Base-by-base conservation (phyloP, 2,888 invertebrate species). In the Rhyacophila evoluta region DNA sequence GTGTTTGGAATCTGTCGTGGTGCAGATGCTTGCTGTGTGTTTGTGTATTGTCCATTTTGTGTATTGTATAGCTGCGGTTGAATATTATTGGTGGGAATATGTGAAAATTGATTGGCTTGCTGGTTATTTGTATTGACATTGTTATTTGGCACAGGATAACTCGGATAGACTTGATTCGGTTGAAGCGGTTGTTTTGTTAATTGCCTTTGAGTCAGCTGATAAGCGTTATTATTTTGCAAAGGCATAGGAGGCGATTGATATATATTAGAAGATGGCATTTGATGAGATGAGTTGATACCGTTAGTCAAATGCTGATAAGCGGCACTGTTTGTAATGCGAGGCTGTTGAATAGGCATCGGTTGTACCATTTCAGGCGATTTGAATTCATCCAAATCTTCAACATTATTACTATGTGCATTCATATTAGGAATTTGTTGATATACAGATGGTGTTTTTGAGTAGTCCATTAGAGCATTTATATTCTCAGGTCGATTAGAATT, bases 1-100 rank as follows among this genome's bases (percentile, higher is more conserved):
- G 87, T 86, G 83, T 87, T 89, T 38, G 88, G 87, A 72, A 88
- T 86, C 72, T 86, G 83, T 82, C 89, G 80, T 87, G 88, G 12
- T 85, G 84, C 25, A 87, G 87, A 37, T 39, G 68, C 29, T 25
- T 79, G 75, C 15, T 79, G 79, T 25, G 38, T 12, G 12, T 68
- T 25, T 69, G 70, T 70, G 29, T 75, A 79, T 39, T 72, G 79
- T 15, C 19, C 27, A 69, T 79, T 79, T 33, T 71, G 76, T 36
- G 71, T 11, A 11, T 72, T 69, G n/a, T 69, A 29, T 69, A 11
- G 4, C 2, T 55, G 55, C 10, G 55, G 55, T 19, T 72, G 6
- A 88, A 87, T 79, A 89, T 86, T 80, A 89, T 86, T 88, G 68
- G 86, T 84, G 25, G 85, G 78, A 28, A 74, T 74, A 72, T 77